Base-by-base conservation (phyloP, 2,113 vertebrate species). In the Salminus brasiliensis region DNA sequence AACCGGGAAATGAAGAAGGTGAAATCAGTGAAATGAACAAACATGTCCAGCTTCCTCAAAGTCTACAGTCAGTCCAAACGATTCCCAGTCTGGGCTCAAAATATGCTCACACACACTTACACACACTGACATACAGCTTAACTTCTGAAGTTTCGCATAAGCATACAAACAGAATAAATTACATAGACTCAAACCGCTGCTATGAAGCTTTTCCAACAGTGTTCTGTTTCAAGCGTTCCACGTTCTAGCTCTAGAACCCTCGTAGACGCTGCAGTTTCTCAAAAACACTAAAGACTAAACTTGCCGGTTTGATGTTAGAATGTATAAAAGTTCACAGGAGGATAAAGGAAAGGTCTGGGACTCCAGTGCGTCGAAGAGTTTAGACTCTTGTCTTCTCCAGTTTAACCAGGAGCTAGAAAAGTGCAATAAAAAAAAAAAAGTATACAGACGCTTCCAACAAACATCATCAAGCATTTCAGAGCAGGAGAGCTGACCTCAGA, bases 371-470 rank as follows among this genome's bases (percentile, higher is more conserved):
- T 39, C 21, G 18, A 25, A 52, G 29, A 41, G 15, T 27, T 55
- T 52, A 49, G 27, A 63, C 57, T 60, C 43, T 65, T 27, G 47
- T 6, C 15, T 18, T 9, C 4, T 63, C 29, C 30, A 16, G 6
- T 62, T 5, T 47, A 21, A 45, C 39, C 36, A 18, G 45, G 27
- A n/a, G 57, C 18, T 60, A 34, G 23, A 72, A 73, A 72, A 74
- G 30, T 52, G 21, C 41, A 55, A 10, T 52, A 74, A 23, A 74
- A n/a, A n/a, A 60, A 63, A 23, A 49, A 29, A 32, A 36, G 12
- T 34, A 63, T 47, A 74, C 39, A 74, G 39, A 74, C 57, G 36
- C 25, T 52, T 3, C 0, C 73, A 65, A 76, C 27, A 36, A 75
- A 36, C 27, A 36, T 4, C 8, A 23, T 23, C 84, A 75, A 81